Percentiles rank a stretch among this genome's conserved stretches.
Conservation (phyloP, 2,113 vertebrate genomes). For the Corapipo altera region DNA sequence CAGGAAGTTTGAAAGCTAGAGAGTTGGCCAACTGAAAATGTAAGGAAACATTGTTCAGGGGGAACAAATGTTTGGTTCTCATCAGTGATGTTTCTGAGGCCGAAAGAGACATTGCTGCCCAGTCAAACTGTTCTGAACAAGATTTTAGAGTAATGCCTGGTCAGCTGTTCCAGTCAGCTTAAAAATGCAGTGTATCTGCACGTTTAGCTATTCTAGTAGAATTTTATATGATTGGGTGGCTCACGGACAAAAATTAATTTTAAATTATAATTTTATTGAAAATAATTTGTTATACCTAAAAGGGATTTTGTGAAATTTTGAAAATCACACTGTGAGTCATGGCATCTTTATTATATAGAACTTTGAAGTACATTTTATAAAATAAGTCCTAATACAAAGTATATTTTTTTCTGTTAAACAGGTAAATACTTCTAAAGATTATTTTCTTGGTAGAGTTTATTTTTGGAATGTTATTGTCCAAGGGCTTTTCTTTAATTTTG, state of each 20-base stretch:
- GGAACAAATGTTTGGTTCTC: conserved; percentile 54
- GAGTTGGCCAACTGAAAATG: not conserved
- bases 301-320: not conserved
- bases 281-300: not conserved
- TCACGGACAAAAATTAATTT: not conserved
- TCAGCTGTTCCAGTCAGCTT: not conserved
- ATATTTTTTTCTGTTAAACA: not conserved
- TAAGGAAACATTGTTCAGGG: conserved; percentile 1
- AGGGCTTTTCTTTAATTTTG: not conserved
- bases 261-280: not conserved
- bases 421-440: not conserved
- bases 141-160: conserved; percentile 11
- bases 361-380: conserved; percentile 9
- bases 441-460: not conserved
- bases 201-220: not conserved
- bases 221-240: not conserved
- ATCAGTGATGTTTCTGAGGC: not conserved
- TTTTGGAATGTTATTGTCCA: not conserved
- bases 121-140: not conserved
- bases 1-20: conserved; percentile 26
- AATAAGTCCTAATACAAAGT: not conserved
- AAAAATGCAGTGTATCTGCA: not conserved
- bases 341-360: not conserved
- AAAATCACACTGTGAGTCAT: not conserved
- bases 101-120: conserved; percentile 36